Conservation (phyloP, 2,113 vertebrate species). For the Pelvicachromis taeniatus region DNA sequence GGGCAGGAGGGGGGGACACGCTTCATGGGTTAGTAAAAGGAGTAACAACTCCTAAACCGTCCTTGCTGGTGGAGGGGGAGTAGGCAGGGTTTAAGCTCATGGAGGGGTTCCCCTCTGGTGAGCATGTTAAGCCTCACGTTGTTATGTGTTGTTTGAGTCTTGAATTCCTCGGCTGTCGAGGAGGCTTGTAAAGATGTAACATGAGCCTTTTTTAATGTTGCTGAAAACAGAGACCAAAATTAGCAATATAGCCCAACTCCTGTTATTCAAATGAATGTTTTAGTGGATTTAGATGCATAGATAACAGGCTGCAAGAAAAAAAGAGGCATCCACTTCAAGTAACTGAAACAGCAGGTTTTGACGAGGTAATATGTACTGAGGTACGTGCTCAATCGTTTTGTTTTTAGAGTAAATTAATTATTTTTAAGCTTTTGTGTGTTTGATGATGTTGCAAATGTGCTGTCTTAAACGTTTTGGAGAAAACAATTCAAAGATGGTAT, state of each 20-base stretch:
- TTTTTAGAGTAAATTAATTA: not conserved
- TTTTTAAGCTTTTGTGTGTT: not conserved
- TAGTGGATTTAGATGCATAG: not conserved
- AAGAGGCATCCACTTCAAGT: not conserved
- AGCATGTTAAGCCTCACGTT: constrained; percentile 24
- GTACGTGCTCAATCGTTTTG: not conserved
- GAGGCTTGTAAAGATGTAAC: constrained; percentile 33
- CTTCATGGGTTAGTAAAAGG: constrained; percentile 38
- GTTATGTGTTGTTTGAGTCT: not conserved
- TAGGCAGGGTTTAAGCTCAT: not conserved
- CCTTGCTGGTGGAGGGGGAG: not conserved
- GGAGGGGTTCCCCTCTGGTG: constrained; percentile 16
- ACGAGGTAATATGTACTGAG: not conserved
- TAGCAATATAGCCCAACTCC: not conserved
- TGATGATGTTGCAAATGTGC: not conserved
- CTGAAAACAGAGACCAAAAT: constrained; percentile 24
- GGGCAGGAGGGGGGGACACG: constrained; percentile 25
- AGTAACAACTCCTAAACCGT: constrained; percentile 25
- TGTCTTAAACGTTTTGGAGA: not conserved
- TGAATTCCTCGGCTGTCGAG: constrained; percentile 26
- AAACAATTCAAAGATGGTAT: not conserved
- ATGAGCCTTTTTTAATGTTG: not conserved
- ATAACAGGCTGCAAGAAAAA: not conserved
- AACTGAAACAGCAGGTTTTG: not conserved
- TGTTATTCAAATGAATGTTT: not conserved